Percentiles rank a stretch among this genome's conserved stretches.
phyloP scores from a whole-genome alignment of 2,888 invertebrate species.

The Ophonus ardosiacus region DNA sequence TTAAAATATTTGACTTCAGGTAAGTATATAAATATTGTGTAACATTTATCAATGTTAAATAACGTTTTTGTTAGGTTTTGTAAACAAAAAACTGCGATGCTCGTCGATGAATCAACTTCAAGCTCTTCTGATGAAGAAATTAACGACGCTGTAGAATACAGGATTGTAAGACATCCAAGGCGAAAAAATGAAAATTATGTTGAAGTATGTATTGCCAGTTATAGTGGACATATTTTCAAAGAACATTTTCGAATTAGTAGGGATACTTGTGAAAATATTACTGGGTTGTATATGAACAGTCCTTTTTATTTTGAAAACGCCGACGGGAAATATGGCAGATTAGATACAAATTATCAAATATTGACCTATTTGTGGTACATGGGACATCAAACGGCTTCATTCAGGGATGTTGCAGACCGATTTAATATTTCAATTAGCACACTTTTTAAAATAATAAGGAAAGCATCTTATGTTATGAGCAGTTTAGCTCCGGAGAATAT shows the following conservation, averaged over 20 bases:
- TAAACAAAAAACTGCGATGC: not conserved
- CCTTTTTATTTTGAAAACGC: not conserved
- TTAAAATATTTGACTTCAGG: too few relatives aligned
- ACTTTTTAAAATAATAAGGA: slow-evolving; percentile 16
- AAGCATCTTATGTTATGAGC: slow-evolving; percentile 15
- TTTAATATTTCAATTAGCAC: slow-evolving; percentile 26
- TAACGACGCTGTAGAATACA: not conserved
- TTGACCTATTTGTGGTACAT: slow-evolving; percentile 8
- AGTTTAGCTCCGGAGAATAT: too few relatives aligned
- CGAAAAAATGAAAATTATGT: slow-evolving; percentile 2
- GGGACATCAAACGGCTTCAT: slow-evolving; percentile 30
- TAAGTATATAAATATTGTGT: too few relatives aligned
- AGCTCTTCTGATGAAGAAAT: not conserved
- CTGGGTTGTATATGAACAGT: not conserved
- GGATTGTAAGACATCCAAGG: not conserved
- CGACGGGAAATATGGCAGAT: slow-evolving; percentile 16
- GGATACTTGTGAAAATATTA: not conserved
- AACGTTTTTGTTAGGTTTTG: too few relatives aligned
- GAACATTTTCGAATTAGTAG: not conserved
- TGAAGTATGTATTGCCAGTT: not conserved
- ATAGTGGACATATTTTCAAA: not conserved
- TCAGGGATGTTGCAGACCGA: slow-evolving; percentile 27
- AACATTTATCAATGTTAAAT: too few relatives aligned
- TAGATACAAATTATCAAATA: not conserved
- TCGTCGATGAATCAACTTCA: not conserved